phyloP scores from a whole-genome alignment of 1,140 invertebrate genomes.

The Drosophila malerkotliana region DNA sequence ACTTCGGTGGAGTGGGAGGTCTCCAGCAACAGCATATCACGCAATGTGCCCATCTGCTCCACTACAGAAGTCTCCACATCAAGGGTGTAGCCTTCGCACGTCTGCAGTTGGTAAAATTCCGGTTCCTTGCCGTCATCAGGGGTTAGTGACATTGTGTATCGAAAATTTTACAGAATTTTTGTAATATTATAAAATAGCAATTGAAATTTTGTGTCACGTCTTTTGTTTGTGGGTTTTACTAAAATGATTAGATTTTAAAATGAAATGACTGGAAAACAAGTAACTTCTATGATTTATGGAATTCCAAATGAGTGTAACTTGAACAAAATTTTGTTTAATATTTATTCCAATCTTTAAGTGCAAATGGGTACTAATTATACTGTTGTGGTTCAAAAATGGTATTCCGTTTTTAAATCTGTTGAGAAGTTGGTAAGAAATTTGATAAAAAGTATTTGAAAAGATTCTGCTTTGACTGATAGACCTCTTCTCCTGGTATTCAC shows the following conservation, averaged over 20 bases:
- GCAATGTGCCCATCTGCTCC: slow-evolving; percentile 24
- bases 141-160: background rate
- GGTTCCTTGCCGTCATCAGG: background rate
- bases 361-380: too few species aligned
- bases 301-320: too few species aligned
- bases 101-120: slow-evolving; percentile 6
- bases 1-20: background rate
- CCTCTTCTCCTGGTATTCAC: too few species aligned
- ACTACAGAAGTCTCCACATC: slow-evolving; percentile 10
- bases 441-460: too few species aligned
- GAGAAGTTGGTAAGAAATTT: too few species aligned
- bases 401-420: too few species aligned
- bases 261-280: background rate
- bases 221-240: background rate
- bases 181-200: background rate
- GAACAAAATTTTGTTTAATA: too few species aligned
- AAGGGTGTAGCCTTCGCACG: slow-evolving; percentile 30
- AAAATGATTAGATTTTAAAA: background rate
- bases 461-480: too few species aligned
- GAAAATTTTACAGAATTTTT: background rate
- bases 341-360: too few species aligned
- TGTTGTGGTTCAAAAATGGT: too few species aligned
- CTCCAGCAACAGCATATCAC: slow-evolving; percentile 30
- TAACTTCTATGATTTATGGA: background rate
- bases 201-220: background rate